Percentiles rank a stretch among this genome's conserved stretches.
phyloP scores from a whole-genome alignment of 2,797 vertebrate species.

The Enteromius unitaeniatus region DNA sequence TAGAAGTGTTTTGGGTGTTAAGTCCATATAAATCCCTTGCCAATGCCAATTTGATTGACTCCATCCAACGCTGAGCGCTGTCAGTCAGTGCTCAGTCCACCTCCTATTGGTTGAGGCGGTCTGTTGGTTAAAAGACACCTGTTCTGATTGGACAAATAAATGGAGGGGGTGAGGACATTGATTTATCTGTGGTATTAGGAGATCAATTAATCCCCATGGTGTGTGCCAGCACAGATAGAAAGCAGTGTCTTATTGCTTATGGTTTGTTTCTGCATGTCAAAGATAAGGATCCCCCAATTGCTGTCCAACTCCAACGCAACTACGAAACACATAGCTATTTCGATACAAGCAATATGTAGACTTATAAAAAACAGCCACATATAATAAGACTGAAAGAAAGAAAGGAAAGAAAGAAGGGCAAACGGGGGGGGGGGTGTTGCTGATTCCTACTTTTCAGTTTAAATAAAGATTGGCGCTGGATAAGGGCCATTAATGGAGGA shows the following conservation, averaged over 20 bases:
- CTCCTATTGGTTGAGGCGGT: constrained; percentile 71
- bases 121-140: constrained; percentile 71
- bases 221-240: constrained; percentile 85
- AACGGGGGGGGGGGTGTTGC: constrained; percentile 71
- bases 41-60: constrained; percentile 80
- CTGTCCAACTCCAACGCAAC: constrained; percentile 8
- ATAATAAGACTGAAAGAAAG: constrained; percentile 17
- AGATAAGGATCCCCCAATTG: constrained; percentile 76
- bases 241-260: constrained; percentile 79
- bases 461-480: constrained; percentile 88
- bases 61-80: constrained; percentile 68
- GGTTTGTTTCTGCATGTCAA: constrained; percentile 79
- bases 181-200: constrained; percentile 86
- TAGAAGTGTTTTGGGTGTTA: not conserved
- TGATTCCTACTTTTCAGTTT: constrained; percentile 88
- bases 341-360: not conserved
- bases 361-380: not conserved
- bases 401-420: not conserved
- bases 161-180: constrained; percentile 73
- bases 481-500: constrained; percentile 88
- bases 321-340: not conserved
- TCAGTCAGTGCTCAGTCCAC: constrained; percentile 65
- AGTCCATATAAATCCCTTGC: constrained; percentile 61
- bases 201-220: constrained; percentile 88
- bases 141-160: constrained; percentile 73